Conservation (phyloP, 2,797 vertebrate species). For the Zenarchopterus dispar region DNA sequence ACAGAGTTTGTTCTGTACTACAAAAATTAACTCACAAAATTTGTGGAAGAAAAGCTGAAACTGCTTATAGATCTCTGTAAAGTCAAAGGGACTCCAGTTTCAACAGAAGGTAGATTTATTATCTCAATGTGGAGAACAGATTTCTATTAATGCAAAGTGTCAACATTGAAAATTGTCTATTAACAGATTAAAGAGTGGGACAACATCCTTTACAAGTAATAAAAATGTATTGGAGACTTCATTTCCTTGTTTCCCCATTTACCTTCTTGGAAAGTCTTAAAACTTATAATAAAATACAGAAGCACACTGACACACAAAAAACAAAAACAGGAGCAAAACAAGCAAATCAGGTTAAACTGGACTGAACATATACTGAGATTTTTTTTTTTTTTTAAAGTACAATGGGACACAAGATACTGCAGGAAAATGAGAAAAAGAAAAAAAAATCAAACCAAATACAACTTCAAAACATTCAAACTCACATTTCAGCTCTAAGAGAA, state of each 20-base stretch:
- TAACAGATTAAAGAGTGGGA: no score
- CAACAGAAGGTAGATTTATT: no score
- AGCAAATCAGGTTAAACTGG: constrained; percentile 12
- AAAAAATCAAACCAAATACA: background rate
- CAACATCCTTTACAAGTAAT: no score
- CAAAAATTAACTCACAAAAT: no score
- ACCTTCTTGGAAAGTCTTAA: background rate
- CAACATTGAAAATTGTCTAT: no score
- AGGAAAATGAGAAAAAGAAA: background rate
- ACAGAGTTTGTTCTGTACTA: constrained; percentile 29
- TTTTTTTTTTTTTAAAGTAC: constrained; percentile 7
- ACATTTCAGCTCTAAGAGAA: constrained; percentile 18
- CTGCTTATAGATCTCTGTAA: no score
- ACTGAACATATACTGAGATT: constrained; percentile 8
- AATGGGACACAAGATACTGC: constrained; percentile 9
- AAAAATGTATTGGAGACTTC: background rate
- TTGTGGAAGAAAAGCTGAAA: no score
- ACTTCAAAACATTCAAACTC: constrained; percentile 13
- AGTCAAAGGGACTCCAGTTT: no score
- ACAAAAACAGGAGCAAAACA: constrained; percentile 1
- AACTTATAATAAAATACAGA: constrained; percentile 4
- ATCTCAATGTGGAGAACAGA: no score
- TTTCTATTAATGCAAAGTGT: no score
- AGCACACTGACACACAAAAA: background rate
- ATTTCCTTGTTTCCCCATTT: background rate